Percentiles rank a stretch among this genome's conserved stretches.
These are phyloP conservation scores for Tragopan temminckii DNA, from an alignment of 2,797 vertebrate genomes.

Conservation along the genomic window DNA sequence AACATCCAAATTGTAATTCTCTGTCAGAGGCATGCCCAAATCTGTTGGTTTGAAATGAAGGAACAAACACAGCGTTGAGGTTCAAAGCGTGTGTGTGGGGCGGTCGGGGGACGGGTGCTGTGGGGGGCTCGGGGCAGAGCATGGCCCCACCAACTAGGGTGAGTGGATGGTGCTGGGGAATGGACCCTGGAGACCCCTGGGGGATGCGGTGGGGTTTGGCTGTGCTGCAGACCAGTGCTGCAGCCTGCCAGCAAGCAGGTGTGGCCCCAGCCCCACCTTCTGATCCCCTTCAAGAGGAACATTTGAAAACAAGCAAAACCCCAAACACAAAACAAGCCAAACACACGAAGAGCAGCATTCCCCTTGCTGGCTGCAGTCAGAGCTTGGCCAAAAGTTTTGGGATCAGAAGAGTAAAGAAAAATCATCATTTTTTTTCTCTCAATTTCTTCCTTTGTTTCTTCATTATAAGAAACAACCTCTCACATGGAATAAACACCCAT, in stretches of 20 bases:
- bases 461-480: background rate
- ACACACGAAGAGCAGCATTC: background rate
- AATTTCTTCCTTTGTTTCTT: background rate
- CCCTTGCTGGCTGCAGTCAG: background rate
- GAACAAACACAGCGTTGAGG: background rate
- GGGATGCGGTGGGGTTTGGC: background rate
- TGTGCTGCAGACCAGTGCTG: background rate
- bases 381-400: background rate
- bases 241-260: conserved; percentile 21
- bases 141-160: background rate
- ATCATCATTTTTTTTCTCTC: background rate
- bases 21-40: conserved; percentile 57
- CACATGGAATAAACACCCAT: accelerated
- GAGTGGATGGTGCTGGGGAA: background rate
- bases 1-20: conserved; percentile 62
- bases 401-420: background rate
- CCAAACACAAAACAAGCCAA: conserved; percentile 52
- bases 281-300: conserved; percentile 8
- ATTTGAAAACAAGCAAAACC: conserved; percentile 38
- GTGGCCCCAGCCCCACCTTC: conserved; percentile 42
- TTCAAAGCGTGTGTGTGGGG: conserved; percentile 11
- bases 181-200: accelerated
- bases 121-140: background rate
- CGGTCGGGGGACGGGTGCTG: background rate
- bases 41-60: conserved; percentile 31